Evolutionary conservation across 2,797 vertebrate genomes (phyloP).

Genomic region (Myotis vivesi): DNA sequence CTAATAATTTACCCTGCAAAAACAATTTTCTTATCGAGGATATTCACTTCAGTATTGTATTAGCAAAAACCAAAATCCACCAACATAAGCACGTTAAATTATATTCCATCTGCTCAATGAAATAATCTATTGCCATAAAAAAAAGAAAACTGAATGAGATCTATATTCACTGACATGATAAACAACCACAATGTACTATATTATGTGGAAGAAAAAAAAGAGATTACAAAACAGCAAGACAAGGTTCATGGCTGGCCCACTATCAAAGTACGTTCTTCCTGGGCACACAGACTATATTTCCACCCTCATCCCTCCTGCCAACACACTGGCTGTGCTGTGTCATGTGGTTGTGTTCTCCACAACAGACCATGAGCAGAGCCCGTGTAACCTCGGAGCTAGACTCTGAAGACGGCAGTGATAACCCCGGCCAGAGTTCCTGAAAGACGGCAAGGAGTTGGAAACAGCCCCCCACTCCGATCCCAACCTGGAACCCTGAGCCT

Average conservation of each 20-base stretch:
- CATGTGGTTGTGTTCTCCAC: not conserved
- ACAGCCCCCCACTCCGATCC: not conserved
- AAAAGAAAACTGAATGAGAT: conserved; percentile 22
- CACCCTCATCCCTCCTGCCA: no score
- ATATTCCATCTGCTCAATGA: conserved; percentile 3
- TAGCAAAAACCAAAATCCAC: conserved; percentile 16
- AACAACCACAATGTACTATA: not conserved
- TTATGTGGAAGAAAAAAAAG: not conserved
- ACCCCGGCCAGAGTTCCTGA: not conserved
- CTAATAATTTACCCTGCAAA: not conserved
- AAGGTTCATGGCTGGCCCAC: not conserved
- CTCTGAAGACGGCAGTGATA: not conserved
- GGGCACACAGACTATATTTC: not conserved
- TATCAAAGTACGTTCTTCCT: not conserved
- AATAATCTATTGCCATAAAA: conserved; percentile 8
- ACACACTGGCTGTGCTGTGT: no score
- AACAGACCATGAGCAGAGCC: not conserved
- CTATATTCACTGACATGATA: not conserved
- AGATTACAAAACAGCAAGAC: not conserved
- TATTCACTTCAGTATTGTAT: not conserved
- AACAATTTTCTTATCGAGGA: not conserved
- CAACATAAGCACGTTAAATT: not conserved
- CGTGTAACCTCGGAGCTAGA: no score
- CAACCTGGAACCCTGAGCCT: not conserved
- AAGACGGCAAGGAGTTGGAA: not conserved